These are phyloP conservation scores for Leptestheria dahalacensis DNA, from an alignment of 1,140 invertebrate genomes.

Conservation along the genomic window DNA sequence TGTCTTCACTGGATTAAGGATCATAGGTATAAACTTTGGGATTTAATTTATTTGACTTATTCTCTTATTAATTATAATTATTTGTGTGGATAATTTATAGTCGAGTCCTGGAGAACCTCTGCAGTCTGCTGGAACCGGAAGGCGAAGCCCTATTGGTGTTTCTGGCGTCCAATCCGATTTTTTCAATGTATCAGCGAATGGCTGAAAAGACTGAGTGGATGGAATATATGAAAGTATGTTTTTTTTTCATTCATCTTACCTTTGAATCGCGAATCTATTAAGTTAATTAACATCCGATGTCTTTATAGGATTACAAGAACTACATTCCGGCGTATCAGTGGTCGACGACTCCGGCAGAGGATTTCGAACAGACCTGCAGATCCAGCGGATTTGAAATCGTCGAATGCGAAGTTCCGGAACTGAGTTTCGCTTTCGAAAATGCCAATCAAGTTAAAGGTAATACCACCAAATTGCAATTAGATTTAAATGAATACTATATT, in stretches of 20 bases:
- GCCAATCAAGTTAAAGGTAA: conserved; percentile 28
- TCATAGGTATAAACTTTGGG: conserved; percentile 50
- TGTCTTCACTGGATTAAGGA: conserved; percentile 67
- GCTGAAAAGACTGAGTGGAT: conserved; percentile 41
- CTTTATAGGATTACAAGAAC: conserved; percentile 35
- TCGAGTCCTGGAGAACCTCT: conserved; percentile 45
- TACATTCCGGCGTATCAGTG: conserved; percentile 49
- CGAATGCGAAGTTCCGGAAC: conserved; percentile 43
- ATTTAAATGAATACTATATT: background rate
- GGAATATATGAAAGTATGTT: conserved; percentile 41
- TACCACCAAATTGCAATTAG: conserved; percentile 3
- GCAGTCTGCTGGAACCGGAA: conserved; percentile 40
- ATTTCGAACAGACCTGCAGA: conserved; percentile 41
- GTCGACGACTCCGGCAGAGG: conserved; percentile 41
- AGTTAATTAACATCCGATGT: background rate
- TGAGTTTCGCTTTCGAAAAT: conserved; percentile 44
- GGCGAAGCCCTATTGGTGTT: conserved; percentile 54
- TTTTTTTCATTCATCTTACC: background rate
- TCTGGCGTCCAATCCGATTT: conserved; percentile 50
- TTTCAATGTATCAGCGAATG: conserved; percentile 47
- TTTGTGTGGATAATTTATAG: conserved; percentile 26
- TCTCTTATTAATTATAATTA: background rate
- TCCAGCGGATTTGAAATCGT: conserved; percentile 47
- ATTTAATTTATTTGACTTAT: background rate
- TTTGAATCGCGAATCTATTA: too few species aligned